Conservation (phyloP, 2,888 invertebrate genomes). For the Uloborus plumipes region DNA sequence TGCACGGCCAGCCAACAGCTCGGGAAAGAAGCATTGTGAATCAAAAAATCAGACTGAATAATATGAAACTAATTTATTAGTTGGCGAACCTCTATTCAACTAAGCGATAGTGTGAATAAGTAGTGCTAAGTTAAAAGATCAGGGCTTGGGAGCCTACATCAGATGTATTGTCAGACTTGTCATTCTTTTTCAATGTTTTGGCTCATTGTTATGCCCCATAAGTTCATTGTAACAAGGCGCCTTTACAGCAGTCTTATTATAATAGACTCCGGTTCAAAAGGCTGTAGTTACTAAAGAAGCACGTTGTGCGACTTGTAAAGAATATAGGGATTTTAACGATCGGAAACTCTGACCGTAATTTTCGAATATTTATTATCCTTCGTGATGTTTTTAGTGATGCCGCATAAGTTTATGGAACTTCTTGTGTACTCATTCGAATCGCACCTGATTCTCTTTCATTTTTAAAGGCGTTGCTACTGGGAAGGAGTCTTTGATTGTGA, state of each 20-base stretch:
- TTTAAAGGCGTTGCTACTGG: not conserved
- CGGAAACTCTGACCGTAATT: constrained; percentile 32
- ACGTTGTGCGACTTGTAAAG: constrained; percentile 21
- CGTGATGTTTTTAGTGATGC: constrained; percentile 8
- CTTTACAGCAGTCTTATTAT: constrained; percentile 24
- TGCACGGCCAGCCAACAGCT: too few relatives aligned
- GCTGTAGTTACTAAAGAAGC: constrained; percentile 29
- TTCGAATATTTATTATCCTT: constrained; percentile 18
- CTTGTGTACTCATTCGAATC: too few relatives aligned
- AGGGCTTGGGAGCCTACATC: constrained; percentile 11
- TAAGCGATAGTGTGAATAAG: constrained; percentile 32
- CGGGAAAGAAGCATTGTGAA: too few relatives aligned
- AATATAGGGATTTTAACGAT: constrained; percentile 41
- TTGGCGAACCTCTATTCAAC: constrained; percentile 31
- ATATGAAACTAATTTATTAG: constrained; percentile 44
- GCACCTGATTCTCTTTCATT: not conserved
- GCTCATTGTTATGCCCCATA: constrained; percentile 24
- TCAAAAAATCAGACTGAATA: constrained; percentile 24
- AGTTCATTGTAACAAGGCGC: constrained; percentile 26
- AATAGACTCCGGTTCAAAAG: constrained; percentile 41
- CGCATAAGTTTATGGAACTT: constrained; percentile 9
- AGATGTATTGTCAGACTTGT: constrained; percentile 32
- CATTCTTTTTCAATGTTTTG: constrained; percentile 24
- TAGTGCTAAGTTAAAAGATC: constrained; percentile 28
- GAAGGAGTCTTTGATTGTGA: too few relatives aligned